These are phyloP conservation scores for Tympanoctomys barrerae DNA, from an alignment of 2,797 vertebrate genomes.

Conservation along the genomic window DNA sequence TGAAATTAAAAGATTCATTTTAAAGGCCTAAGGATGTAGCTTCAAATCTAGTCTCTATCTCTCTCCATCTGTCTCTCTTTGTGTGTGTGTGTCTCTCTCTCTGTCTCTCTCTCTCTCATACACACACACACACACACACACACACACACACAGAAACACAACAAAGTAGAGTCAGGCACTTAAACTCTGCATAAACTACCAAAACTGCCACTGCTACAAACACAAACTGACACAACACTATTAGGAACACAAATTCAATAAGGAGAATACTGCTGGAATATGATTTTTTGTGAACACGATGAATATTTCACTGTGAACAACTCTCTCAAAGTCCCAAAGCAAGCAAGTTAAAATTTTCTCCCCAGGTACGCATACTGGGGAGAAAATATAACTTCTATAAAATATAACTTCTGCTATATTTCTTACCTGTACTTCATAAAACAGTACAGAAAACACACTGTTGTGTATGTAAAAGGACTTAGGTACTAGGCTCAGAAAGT, in stretches of 20 bases:
- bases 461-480: conserved; percentile 1
- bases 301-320: neutral
- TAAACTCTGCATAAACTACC: neutral
- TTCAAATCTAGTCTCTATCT: neutral
- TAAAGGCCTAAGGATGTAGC: neutral
- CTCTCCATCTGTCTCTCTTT: too few species aligned
- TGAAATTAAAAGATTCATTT: neutral
- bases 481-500: conserved; percentile 15
- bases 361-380: neutral
- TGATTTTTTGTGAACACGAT: neutral
- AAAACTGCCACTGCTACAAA: neutral
- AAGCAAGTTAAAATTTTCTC: conserved; percentile 54
- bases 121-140: neutral
- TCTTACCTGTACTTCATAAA: conserved; percentile 42
- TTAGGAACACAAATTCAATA: conserved; percentile 14
- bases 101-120: too few species aligned
- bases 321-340: conserved; percentile 51
- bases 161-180: neutral
- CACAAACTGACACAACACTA: neutral
- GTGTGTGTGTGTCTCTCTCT: too few species aligned
- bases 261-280: neutral
- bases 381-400: conserved; percentile 9
- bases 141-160: neutral
- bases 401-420: conserved; percentile 47
- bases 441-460: conserved; percentile 5